Percentiles rank a stretch among this genome's conserved stretches.
These are phyloP conservation scores for Hippocampus guttulatus DNA, from an alignment of 2,113 vertebrate genomes.

Conservation along the genomic window DNA sequence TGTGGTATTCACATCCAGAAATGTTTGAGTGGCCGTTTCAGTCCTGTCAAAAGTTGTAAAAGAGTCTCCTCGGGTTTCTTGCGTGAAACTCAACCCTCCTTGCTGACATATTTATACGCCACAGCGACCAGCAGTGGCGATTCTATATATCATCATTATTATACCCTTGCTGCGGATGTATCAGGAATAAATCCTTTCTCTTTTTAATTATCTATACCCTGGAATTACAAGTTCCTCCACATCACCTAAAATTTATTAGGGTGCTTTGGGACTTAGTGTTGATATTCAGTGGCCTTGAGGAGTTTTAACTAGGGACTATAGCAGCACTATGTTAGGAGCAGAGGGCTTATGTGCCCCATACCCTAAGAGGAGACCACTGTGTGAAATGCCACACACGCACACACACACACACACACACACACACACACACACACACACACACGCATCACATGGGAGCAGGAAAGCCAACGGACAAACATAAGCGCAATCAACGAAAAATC, in stretches of 20 bases:
- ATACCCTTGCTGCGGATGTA: conserved; percentile 12
- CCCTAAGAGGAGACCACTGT: conserved; percentile 28
- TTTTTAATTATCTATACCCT: conserved; percentile 36
- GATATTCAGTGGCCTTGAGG: conserved; percentile 27
- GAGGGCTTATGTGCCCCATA: conserved; percentile 30
- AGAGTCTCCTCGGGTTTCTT: conserved; percentile 22
- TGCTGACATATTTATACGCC: conserved; percentile 36
- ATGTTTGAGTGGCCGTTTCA: not conserved
- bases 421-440: too few relatives aligned
- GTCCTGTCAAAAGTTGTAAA: not conserved
- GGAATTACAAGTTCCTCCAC: conserved; percentile 38
- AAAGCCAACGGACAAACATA: conserved; percentile 22
- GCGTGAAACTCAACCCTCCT: conserved; percentile 40
- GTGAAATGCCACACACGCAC: conserved; percentile 42
- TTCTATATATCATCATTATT: conserved; percentile 25
- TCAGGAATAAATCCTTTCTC: conserved; percentile 37
- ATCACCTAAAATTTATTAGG: conserved; percentile 13
- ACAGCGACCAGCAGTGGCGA: conserved; percentile 2
- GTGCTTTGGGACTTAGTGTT: conserved; percentile 7
- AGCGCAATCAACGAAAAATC: conserved; percentile 34
- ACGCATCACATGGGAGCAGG: conserved; percentile 7
- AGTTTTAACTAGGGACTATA: conserved; percentile 39
- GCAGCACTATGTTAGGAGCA: conserved; percentile 13
- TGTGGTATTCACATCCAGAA: conserved; percentile 8
- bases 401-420: too few relatives aligned